A percentile compares a stretch with the other conserved stretches of the same genome.
Conservation (phyloP, 2,888 invertebrate species). For the Myathropa florea region DNA sequence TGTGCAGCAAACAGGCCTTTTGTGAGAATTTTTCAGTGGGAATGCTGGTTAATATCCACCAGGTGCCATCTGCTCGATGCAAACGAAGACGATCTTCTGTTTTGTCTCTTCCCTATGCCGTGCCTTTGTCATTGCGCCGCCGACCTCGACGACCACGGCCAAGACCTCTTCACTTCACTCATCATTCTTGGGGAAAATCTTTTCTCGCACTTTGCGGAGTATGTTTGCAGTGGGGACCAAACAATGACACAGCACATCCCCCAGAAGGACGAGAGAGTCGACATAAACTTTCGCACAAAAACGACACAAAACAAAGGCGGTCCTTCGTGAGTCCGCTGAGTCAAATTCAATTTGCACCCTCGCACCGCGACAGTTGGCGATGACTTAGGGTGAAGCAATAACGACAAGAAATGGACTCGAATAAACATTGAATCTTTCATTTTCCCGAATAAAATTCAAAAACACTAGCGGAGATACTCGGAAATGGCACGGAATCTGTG, state of each 20-base stretch:
- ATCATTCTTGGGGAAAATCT: too few species aligned
- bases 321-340: background rate
- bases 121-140: background rate
- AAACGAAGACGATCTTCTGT: background rate
- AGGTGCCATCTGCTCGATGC: conserved; percentile 1
- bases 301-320: background rate
- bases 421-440: background rate
- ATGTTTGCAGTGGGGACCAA: background rate
- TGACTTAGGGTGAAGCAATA: background rate
- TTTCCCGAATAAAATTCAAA: background rate
- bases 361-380: background rate
- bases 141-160: background rate
- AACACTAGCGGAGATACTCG: background rate
- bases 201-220: background rate
- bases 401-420: background rate
- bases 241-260: background rate
- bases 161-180: too few species aligned
- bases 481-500: background rate
- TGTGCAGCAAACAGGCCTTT: background rate
- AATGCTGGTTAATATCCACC: background rate
- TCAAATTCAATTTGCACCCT: background rate
- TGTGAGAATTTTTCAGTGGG: background rate
- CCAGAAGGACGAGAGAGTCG: background rate
- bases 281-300: background rate
- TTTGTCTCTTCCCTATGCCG: background rate